Evolutionary conservation across 2,113 vertebrate genomes (phyloP), one percentile per base, ranked within the genome.

Genomic region (Quiscalus mexicanus): DNA sequence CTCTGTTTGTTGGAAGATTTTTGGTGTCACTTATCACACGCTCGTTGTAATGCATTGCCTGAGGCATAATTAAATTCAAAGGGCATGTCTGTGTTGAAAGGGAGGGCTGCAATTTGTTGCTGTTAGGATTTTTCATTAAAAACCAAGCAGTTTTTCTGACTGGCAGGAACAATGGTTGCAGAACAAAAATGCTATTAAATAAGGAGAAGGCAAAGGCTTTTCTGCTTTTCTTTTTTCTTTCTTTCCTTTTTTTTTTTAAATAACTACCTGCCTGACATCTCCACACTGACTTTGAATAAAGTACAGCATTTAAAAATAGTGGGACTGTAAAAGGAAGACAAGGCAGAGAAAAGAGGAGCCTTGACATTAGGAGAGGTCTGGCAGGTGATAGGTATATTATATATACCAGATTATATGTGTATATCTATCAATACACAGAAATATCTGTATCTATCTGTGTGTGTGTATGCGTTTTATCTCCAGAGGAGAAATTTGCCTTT

Each of bases 31-130:
- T 94, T 95, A 65, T 94, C 80, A 47, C 73, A 83, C 39, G 58
- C 33, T 65, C 42, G 17, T 81, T 95, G 73, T 64, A 96, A 96
- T 79, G 88, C 80, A 35, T 71, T 86, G 92, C 90, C 77, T 81
- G 84, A 76, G 52, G 90, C 82, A 53, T 91, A 96, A 97, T 97
- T 96, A 97, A 91, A 95, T 87, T 94, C 89, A 94, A 96, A 95
- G 82, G 78, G 89, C 78, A 95, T 23, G 90, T 76, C 92, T 65
- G 42, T 65, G 33, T 81, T 94, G 93, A 96, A 94, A 92, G 23
- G 71, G 53, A 96, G 75, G 56, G 20, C 25, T 97, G 76, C 68
- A 96, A 93, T 95, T 96, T 95, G 81, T 90, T 95, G 67, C 69
- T 90, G 65, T 84, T 95, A 30, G 12, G 80, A 81, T 92, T 96